Base-by-base conservation (phyloP, 2,888 invertebrate species). In the Siphlonurus alternatus region DNA sequence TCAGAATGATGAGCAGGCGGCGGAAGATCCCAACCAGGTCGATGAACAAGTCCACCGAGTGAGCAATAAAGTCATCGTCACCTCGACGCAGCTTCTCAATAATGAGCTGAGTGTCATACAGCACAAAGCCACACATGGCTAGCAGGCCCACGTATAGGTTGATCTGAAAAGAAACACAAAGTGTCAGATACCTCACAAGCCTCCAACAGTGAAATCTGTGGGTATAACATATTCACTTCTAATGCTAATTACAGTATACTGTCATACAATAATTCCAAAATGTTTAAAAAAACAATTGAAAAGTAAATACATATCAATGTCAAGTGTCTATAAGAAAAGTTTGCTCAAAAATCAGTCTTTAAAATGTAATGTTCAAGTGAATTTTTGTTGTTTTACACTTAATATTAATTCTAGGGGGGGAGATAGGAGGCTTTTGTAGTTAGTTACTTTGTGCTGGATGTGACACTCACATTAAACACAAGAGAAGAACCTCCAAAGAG, bases 41-140 rank as follows among this genome's bases (percentile, higher is more conserved):
- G 73, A 97, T 86, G 81, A 98, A 97, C 68, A 98, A 80, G 73
- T 95, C 93, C 69, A 98, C 81, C 18, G 93, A 87, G 76, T 97
- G 96, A 75, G 85, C 83, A 69, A 98, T 87, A 75, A 90, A 96
- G 78, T 98, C 97, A 74, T 88, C 89, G 80, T 85, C 94, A 66
- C 97, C 96, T 77, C 83, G 81, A 67, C 92, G 84, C 70, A 87
- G 85, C 76, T 96, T 96, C 77, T 95, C 95, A 71, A 97, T 87
- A 70, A 97, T 96, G 69, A 92, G 79, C 78, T 97, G 97, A n/a
- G 98, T 99, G 76, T 98, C 98, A 73, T 91, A 98, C 68, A 98
- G 81, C 18, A 99, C 87, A 77, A 97, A 98, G 65, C 88, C 94
- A 73, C 94, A 95, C 89, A 97, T 93, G 59, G 94, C 80, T 69